These are phyloP conservation scores for Aphis craccivora DNA, from an alignment of 1,140 invertebrate genomes.

Conservation along the genomic window DNA sequence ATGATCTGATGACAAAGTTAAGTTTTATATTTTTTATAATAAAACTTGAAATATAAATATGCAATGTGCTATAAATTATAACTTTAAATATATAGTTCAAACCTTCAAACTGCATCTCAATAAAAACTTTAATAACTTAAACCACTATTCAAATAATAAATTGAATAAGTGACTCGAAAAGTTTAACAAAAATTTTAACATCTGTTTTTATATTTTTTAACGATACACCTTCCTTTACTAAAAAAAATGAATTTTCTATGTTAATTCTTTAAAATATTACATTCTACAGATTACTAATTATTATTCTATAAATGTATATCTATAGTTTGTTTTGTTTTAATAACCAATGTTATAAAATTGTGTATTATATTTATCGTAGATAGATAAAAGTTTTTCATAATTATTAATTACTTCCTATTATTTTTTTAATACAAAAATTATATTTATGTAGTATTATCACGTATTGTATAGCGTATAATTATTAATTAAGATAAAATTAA, in stretches of 20 bases:
- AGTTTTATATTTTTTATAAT: not conserved
- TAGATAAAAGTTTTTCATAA: not conserved
- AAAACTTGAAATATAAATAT: constrained; percentile 1
- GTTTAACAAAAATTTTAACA: not conserved
- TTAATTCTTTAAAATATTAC: not conserved
- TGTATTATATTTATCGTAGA: not conserved
- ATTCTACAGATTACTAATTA: not conserved
- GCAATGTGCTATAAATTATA: not conserved
- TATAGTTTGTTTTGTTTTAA: not conserved
- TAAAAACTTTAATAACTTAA: not conserved
- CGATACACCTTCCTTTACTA: not conserved
- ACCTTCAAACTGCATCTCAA: not conserved
- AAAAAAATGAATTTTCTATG: not conserved
- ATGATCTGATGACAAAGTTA: not conserved
- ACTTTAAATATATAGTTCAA: constrained; percentile 18
- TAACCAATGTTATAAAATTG: not conserved
- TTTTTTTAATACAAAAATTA: no score
- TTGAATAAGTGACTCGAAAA: not conserved
- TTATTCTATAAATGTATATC: not conserved
- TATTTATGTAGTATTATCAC: not conserved
- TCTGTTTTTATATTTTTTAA: not conserved
- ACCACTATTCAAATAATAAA: not conserved
- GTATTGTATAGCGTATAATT: not conserved
- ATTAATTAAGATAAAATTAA: not conserved
- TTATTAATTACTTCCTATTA: not conserved